phyloP scores from a whole-genome alignment of 1,140 invertebrate genomes.

The Lepidurus apus region DNA sequence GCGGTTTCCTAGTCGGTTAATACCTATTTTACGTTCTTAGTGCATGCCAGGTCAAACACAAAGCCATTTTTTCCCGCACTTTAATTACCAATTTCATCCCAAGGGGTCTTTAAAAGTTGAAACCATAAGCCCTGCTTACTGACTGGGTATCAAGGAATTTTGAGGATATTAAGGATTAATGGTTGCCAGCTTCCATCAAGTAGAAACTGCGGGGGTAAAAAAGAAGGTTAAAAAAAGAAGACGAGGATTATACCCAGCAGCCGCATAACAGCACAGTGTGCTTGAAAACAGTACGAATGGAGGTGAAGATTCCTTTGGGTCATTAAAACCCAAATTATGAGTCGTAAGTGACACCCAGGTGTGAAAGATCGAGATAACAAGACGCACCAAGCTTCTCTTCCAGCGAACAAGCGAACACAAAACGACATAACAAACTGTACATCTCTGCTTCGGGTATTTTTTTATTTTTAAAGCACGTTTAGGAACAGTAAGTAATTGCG shows the following conservation, averaged over 20 bases:
- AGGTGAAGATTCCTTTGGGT: neutral
- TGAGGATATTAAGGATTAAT: neutral
- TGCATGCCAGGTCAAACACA: slow-evolving; percentile 1
- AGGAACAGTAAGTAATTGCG: neutral
- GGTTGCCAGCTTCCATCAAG: neutral
- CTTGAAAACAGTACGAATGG: neutral
- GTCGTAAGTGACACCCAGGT: slow-evolving; percentile 17
- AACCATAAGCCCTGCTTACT: neutral
- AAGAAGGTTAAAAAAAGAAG: neutral
- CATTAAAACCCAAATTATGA: slow-evolving; percentile 3
- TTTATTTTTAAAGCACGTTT: neutral
- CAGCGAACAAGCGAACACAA: neutral
- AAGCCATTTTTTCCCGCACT: slow-evolving; percentile 1
- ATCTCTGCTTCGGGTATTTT: neutral
- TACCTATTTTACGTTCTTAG: neutral
- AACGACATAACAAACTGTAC: neutral
- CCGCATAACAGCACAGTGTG: neutral
- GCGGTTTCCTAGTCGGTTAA: neutral
- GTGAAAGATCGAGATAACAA: neutral
- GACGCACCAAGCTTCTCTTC: neutral
- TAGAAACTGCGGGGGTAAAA: neutral
- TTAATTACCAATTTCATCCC: neutral
- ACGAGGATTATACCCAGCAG: neutral
- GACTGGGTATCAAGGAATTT: neutral
- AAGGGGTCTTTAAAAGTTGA: neutral